Percentiles rank a stretch among this genome's conserved stretches.
Conservation (phyloP, 2,888 invertebrate genomes). For the Sphecodes monilicornis region DNA sequence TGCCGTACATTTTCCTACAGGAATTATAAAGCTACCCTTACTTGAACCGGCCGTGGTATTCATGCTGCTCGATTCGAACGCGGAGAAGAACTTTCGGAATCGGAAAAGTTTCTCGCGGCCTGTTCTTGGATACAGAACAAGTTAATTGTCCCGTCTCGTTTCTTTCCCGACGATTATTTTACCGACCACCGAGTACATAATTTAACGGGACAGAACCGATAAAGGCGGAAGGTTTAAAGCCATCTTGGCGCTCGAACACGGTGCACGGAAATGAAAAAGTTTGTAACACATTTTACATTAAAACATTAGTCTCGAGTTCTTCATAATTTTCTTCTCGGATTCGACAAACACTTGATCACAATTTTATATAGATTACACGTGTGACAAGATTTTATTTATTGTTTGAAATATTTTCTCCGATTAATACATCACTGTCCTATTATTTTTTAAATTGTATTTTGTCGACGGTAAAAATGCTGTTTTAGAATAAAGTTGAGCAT, state of each 20-base stretch:
- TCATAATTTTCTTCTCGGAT: neutral
- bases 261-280: neutral
- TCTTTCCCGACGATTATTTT: constrained; percentile 7
- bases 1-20: constrained; percentile 8
- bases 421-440: too few species aligned
- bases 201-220: neutral
- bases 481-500: too few species aligned
- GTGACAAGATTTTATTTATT: too few species aligned
- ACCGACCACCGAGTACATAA: neutral
- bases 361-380: too few species aligned
- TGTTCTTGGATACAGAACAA: constrained; percentile 25
- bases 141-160: constrained; percentile 39
- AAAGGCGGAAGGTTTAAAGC: neutral
- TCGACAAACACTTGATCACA: too few species aligned
- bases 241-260: neutral
- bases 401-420: too few species aligned
- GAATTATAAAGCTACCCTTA: constrained; percentile 13
- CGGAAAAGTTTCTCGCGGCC: constrained; percentile 29
- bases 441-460: too few species aligned
- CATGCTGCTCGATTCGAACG: constrained; percentile 10
- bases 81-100: constrained; percentile 18
- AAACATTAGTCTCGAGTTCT: neutral
- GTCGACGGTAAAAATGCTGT: too few species aligned
- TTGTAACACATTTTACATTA: neutral
- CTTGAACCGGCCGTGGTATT: constrained; percentile 25